These are phyloP conservation scores for Leptinotarsa undecemlineata DNA, from an alignment of 1,140 invertebrate species.

Conservation along the genomic window DNA sequence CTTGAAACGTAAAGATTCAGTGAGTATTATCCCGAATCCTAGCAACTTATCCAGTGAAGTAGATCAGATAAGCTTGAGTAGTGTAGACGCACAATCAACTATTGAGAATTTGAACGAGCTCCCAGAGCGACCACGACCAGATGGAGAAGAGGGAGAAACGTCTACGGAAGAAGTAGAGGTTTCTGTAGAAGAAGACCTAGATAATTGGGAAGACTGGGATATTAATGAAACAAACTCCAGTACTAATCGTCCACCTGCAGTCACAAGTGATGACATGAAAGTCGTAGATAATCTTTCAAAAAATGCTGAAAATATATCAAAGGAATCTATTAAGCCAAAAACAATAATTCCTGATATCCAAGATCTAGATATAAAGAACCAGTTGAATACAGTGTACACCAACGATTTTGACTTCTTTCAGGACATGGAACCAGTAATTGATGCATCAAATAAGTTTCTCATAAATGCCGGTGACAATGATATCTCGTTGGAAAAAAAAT, in stretches of 20 bases:
- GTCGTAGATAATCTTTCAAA: background rate
- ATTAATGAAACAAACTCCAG: constrained; percentile 56
- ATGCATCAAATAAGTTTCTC: constrained; percentile 60
- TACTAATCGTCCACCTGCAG: background rate
- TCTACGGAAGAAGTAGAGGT: constrained; percentile 56
- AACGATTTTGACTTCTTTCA: constrained; percentile 78
- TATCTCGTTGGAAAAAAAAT: constrained; percentile 10
- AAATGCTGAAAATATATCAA: background rate
- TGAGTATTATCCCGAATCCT: background rate
- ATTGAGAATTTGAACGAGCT: constrained; percentile 54
- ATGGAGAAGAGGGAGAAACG: constrained; percentile 76
- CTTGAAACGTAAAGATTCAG: constrained; percentile 36
- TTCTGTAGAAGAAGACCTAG: constrained; percentile 51
- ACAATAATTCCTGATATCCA: constrained; percentile 64
- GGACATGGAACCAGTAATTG: constrained; percentile 82
- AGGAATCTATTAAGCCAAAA: constrained; percentile 3
- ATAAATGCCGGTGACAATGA: constrained; percentile 39
- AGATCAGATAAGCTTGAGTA: constrained; percentile 27
- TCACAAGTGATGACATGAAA: background rate
- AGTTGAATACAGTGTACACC: constrained; percentile 56
- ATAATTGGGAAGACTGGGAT: constrained; percentile 80
- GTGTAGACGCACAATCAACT: constrained; percentile 2
- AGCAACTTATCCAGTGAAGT: background rate
- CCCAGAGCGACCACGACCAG: constrained; percentile 75
- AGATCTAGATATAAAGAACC: constrained; percentile 75